Base-by-base conservation (phyloP, 2,113 vertebrate genomes). In the Microcebus lehilahytsara region DNA sequence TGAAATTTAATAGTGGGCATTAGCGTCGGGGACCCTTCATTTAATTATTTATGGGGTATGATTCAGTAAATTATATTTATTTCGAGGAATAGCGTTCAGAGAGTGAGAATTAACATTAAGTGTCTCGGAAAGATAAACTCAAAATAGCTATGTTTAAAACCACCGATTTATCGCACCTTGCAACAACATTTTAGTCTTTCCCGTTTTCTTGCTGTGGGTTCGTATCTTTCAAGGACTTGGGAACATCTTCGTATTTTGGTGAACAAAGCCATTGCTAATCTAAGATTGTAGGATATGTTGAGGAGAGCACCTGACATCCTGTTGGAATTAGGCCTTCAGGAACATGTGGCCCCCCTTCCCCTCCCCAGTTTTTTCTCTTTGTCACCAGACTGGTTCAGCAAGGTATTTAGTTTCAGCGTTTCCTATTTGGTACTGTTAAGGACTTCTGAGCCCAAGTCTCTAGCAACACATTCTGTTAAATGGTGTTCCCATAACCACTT, bases 31-130 rank as follows among this genome's bases (percentile, higher is more conserved):
- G 96, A 90, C 94, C 94, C 13, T 4, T 97, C 91, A 91, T 97
- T 96, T 93, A 89, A 93, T 96, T 74, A 53, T 91, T 89, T 89
- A 86, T 71, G 78, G 51, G 93, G 22, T 89, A 40, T 84, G 96
- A 95, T 91, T 95, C 89, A 86, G 74, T 83, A 88, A 89, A 56
- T 95, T 89, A 72, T 84, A 89, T 93, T 97, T 92, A 89, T 97
- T 93, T 93, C 89, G 60, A 83, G 93, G 95, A 88, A 53, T 74
- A 78, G 83, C 77, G 67, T 91, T 81, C 32, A 25, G 72, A 81
- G 89, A 49, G 71, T 78, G 77, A 90, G 67, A 96, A 95, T 96
- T 96, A 69, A 79, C 64, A 88, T 72, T 16, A 93, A 71, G 74
- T 13, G 32, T 97, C 95, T 93, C 37, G 5, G 87, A 95, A 93